These are phyloP conservation scores for Chondrilla cf. caribensis DNA, from an alignment of 37 sponge, comb jelly and placozoan species.

Conservation along the genomic window DNA sequence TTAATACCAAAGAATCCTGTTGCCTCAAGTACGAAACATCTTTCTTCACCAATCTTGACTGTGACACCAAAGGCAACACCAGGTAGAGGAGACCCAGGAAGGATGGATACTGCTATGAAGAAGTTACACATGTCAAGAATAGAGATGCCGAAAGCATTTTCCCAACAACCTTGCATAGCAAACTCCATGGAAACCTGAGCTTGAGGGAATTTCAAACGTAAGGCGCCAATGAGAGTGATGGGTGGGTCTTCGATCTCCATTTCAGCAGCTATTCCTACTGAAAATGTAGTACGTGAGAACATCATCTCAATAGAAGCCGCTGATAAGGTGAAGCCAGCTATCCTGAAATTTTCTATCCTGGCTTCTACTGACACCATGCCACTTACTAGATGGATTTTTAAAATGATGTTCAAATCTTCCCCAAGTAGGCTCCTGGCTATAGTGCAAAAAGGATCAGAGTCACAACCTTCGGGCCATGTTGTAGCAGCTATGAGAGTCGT, in stretches of 20 bases:
- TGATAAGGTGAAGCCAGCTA: neutral
- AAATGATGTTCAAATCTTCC: neutral
- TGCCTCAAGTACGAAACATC: constrained; percentile 2
- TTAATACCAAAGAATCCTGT: constrained; percentile 22
- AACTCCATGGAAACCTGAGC: neutral
- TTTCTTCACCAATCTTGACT: constrained; percentile 14
- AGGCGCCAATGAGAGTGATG: neutral
- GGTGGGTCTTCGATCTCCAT: neutral
- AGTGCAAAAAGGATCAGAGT: constrained; percentile 16
- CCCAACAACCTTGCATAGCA: constrained; percentile 20
- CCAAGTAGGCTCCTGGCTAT: constrained; percentile 23
- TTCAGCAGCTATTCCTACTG: constrained; percentile 11
- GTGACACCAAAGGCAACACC: constrained; percentile 19
- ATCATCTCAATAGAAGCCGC: constrained; percentile 8
- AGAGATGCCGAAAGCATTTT: neutral
- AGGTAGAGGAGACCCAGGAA: constrained; percentile 17
- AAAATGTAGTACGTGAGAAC: neutral
- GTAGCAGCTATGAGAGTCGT: neutral
- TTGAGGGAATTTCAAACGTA: neutral
- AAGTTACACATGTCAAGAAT: constrained; percentile 20
- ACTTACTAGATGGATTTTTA: neutral
- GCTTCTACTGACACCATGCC: neutral
- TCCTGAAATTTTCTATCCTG: neutral
- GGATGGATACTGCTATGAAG: neutral
- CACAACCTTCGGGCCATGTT: neutral